Conservation (phyloP, 2,888 invertebrate species). For the Polydrusus cervinus region DNA sequence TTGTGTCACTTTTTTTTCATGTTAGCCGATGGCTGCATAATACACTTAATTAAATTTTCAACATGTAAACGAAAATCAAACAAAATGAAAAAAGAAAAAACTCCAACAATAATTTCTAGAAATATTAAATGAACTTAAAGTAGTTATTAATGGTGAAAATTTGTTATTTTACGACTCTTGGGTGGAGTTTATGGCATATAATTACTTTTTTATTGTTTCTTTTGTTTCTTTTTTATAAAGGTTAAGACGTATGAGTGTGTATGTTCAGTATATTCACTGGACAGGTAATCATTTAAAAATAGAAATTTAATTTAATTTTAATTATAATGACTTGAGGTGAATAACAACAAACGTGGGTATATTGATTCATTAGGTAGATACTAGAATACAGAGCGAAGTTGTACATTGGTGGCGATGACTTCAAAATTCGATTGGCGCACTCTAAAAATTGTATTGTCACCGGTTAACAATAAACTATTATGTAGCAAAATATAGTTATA, state of each 20-base stretch:
- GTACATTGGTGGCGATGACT: too few relatives aligned
- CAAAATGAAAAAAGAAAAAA: conserved; percentile 25
- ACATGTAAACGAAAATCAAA: conserved; percentile 13
- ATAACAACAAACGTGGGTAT: background rate
- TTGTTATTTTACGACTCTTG: conserved; percentile 38
- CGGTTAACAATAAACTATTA: too few relatives aligned
- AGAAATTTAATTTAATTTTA: conserved; percentile 44
- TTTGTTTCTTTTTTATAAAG: conserved; percentile 47
- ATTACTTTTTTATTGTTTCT: conserved; percentile 50
- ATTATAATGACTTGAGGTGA: conserved; percentile 18
- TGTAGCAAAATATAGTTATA: too few relatives aligned
- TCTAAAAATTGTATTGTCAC: too few relatives aligned
- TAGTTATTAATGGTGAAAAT: conserved; percentile 45
- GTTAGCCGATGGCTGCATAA: background rate
- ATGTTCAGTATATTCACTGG: conserved; percentile 18
- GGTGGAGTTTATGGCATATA: conserved; percentile 49
- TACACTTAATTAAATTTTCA: background rate
- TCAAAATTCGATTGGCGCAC: too few relatives aligned
- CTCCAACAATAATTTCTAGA: conserved; percentile 25
- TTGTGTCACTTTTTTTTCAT: too few relatives aligned
- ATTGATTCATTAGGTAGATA: background rate
- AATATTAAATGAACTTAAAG: conserved; percentile 40
- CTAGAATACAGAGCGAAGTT: too few relatives aligned
- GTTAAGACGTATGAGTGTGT: conserved; percentile 43
- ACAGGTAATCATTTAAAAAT: conserved; percentile 45